phyloP scores from a whole-genome alignment of 2,888 invertebrate genomes.

The Crocallis elinguaria region DNA sequence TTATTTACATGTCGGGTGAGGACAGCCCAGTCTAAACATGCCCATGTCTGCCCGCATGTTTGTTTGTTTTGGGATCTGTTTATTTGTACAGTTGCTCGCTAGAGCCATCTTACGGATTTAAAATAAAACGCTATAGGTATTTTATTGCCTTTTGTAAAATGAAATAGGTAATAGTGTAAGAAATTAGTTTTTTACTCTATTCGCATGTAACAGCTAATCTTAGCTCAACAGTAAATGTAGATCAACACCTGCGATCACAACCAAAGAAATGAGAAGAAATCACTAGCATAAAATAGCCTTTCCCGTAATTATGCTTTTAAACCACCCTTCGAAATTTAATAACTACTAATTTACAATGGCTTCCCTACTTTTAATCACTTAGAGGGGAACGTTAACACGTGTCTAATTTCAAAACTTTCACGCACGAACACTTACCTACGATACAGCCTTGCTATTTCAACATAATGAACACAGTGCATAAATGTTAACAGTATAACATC shows the following conservation, averaged over 20 bases:
- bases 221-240: too few relatives aligned
- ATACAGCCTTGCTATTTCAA: constrained; percentile 31
- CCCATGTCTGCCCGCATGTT: constrained; percentile 42
- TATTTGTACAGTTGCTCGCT: constrained; percentile 52
- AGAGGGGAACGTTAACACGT: constrained; percentile 45
- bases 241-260: too few relatives aligned
- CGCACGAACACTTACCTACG: constrained; percentile 45
- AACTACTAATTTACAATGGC: constrained; percentile 14
- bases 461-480: constrained; percentile 20
- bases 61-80: constrained; percentile 46
- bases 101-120: constrained; percentile 30
- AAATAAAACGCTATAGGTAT: constrained; percentile 29
- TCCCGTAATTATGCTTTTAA: too few relatives aligned
- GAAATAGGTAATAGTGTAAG: constrained; percentile 8
- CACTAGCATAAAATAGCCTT: too few relatives aligned
- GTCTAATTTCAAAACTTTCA: constrained; percentile 56
- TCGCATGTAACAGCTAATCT: too few relatives aligned
- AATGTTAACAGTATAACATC: not conserved
- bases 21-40: constrained; percentile 55
- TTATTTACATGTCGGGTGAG: constrained; percentile 49
- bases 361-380: constrained; percentile 35
- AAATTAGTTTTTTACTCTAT: not conserved
- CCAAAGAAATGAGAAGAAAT: not conserved
- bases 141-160: constrained; percentile 19
- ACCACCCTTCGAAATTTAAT: not conserved